These are phyloP conservation scores for Mystacornis crossleyi DNA, from an alignment of 2,113 vertebrate species.

Conservation along the genomic window DNA sequence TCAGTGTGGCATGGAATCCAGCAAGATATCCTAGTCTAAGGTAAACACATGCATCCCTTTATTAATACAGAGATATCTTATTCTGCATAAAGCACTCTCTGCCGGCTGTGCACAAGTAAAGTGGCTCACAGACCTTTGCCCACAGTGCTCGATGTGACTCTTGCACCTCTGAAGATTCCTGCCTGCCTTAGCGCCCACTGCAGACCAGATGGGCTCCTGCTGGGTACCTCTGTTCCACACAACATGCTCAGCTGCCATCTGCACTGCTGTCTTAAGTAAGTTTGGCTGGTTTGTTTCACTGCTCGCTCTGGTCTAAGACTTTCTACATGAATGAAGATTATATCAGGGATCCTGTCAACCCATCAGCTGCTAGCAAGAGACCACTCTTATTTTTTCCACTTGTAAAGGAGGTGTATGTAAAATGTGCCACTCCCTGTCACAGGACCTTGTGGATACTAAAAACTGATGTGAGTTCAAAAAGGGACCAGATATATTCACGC, in stretches of 20 bases:
- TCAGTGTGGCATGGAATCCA: background rate
- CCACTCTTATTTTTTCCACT: background rate
- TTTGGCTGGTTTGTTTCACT: slow-evolving; percentile 20
- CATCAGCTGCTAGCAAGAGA: background rate
- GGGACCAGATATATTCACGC: background rate
- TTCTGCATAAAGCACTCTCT: background rate
- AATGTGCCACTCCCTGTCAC: background rate
- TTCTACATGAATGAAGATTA: background rate
- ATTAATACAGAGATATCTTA: background rate
- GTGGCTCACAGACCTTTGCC: slow-evolving; percentile 1
- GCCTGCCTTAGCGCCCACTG: background rate
- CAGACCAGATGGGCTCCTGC: background rate
- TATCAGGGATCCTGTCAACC: background rate
- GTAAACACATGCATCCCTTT: background rate
- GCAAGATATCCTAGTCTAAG: background rate
- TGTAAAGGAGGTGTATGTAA: background rate
- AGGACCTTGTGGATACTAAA: background rate
- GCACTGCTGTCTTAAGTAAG: background rate
- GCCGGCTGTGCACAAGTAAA: background rate
- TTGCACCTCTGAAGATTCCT: background rate
- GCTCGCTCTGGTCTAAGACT: background rate
- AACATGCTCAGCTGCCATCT: background rate
- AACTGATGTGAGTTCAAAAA: background rate
- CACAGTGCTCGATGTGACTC: accelerated
- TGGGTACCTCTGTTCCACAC: background rate